Conservation (phyloP, 2,888 invertebrate genomes). For the Pegoplata infirma region DNA sequence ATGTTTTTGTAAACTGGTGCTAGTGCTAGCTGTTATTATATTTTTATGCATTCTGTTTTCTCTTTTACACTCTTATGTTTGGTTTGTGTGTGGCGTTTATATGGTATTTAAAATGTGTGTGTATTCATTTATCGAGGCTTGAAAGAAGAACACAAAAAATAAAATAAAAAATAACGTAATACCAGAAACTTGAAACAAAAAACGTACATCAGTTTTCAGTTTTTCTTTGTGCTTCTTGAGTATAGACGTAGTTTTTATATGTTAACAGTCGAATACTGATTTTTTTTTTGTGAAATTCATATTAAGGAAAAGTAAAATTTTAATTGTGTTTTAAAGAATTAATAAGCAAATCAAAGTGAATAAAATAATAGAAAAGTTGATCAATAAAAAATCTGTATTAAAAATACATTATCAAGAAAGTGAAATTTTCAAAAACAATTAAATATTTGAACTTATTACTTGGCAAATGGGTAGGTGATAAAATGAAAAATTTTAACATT, state of each 20-base stretch:
- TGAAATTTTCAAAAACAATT: no score
- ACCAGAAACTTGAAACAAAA: constrained; percentile 49
- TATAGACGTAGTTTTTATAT: constrained; percentile 55
- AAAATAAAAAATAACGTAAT: constrained; percentile 40
- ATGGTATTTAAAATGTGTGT: constrained; percentile 23
- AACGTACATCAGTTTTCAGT: constrained; percentile 66
- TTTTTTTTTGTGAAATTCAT: not conserved
- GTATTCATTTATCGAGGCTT: constrained; percentile 36
- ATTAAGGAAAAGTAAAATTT: not conserved
- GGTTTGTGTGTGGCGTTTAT: constrained; percentile 9
- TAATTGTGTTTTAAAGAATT: not conserved
- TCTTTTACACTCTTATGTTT: constrained; percentile 33
- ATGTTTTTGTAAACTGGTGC: constrained; percentile 22
- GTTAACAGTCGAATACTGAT: not conserved
- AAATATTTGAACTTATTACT: no score
- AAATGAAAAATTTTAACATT: no score
- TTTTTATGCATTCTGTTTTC: constrained; percentile 40
- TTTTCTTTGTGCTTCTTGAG: constrained; percentile 62
- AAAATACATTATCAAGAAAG: no score
- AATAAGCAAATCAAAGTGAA: not conserved
- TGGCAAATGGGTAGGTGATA: no score
- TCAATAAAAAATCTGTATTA: no score
- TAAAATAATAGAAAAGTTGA: no score
- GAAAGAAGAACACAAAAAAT: not conserved
- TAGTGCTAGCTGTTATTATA: constrained; percentile 16